phyloP scores from a whole-genome alignment of 2,888 invertebrate species.

The Parapristionchus giblindavisi region DNA sequence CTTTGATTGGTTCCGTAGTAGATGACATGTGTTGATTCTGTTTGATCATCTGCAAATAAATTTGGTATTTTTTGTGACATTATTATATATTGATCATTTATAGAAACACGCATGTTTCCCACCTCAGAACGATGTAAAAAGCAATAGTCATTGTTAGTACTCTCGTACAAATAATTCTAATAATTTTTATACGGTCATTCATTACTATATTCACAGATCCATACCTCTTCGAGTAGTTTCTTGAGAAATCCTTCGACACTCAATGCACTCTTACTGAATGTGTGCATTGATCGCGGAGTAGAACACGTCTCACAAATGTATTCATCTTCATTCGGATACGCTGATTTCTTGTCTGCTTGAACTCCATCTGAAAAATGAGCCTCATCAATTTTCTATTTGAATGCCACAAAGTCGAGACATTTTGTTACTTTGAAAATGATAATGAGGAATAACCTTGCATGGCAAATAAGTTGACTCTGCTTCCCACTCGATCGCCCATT shows the following conservation, averaged over 20 bases:
- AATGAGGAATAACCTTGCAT: constrained; percentile 71
- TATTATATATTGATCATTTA: not conserved
- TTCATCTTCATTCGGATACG: constrained; percentile 52
- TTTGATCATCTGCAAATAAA: constrained; percentile 48
- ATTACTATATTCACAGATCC: not conserved
- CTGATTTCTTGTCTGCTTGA: constrained; percentile 23
- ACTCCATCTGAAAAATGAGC: not conserved
- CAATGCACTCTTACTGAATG: constrained; percentile 49
- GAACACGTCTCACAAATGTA: constrained; percentile 67
- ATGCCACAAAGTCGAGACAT: not conserved
- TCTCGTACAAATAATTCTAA: too few relatives aligned
- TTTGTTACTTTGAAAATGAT: not conserved
- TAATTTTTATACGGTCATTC: too few relatives aligned
- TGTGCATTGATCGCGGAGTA: constrained; percentile 60
- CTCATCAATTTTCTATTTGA: not conserved
- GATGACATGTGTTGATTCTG: constrained; percentile 56
- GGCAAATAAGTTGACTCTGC: constrained; percentile 76
- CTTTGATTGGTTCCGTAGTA: constrained; percentile 63
- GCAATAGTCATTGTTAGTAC: too few relatives aligned
- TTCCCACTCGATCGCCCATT: constrained; percentile 76
- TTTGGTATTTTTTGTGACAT: not conserved
- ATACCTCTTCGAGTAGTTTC: constrained; percentile 40
- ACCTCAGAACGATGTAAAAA: too few relatives aligned
- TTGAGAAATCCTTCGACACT: constrained; percentile 36
- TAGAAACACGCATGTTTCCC: too few relatives aligned